Base-by-base conservation (phyloP, 2,888 invertebrate genomes). In the Drosophila mimetica region DNA sequence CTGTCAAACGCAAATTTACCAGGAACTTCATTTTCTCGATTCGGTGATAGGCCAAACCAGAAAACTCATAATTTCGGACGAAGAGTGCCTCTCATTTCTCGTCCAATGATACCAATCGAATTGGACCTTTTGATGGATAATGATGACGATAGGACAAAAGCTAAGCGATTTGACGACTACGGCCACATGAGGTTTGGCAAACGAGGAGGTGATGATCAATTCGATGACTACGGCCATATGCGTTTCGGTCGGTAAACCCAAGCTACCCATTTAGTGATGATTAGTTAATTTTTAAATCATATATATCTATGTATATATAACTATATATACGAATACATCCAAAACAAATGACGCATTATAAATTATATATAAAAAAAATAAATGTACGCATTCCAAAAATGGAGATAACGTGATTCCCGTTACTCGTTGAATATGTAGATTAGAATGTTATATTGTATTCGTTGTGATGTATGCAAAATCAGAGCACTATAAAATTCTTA, bases 191-290 rank as follows among this genome's bases (percentile, higher is more conserved):
- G 94, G 77, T 94, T 94, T 80, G 94, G 94, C 4, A 94, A 94
- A 78, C 93, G 94, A 1, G 90, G 90, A 11, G 90, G 89, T 1
- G 94, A 95, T 37, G 95, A 95, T 65, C 92, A 93, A 18, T 95
- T 95, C 76, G 95, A 96, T 75, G 96, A 96, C 88, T 96, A 96
- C 78, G 96, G 96, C 1, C 95, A 95, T 81, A 93, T 95, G 92
- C 92, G 96, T 70, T 96, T 95, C 82, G 96, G 96, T 9, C 76
- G 87, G 20, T 87, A 76, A 71, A 50, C 54, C 11, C 6, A 18
- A 18, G n/a, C 16, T 20, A 11, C 13, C 34, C 7, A 30, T 37
- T 36, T 42, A 8, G 11, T 36, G 34, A n/a, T 32, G 2, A 14
- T 30, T 22, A 42, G 39, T 28, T 28, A 51, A 39, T 50, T n/a